These are phyloP conservation scores for Oasisia sp. DNA, from an alignment of 2,888 invertebrate species.

Conservation along the genomic window DNA sequence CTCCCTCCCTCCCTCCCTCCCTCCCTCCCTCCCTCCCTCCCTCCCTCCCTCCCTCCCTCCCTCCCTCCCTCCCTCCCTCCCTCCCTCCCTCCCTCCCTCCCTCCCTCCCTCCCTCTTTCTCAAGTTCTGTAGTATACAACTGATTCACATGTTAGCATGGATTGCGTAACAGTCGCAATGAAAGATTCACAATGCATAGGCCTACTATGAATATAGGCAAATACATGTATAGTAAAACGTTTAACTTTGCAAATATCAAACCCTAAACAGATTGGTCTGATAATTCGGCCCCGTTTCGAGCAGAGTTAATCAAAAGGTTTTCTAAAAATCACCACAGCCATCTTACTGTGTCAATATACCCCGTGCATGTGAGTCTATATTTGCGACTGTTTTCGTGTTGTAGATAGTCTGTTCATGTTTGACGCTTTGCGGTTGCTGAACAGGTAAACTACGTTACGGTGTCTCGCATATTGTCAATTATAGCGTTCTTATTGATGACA, in stretches of 20 bases:
- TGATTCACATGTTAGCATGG: background rate
- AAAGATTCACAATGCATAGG: background rate
- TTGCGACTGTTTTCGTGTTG: conserved; percentile 1
- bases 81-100: no score
- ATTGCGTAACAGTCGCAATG: conserved; percentile 4
- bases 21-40: no score
- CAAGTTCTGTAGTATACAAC: no score
- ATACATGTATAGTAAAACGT: no score
- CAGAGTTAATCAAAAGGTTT: background rate
- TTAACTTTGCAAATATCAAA: background rate
- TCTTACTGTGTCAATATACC: background rate
- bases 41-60: no score
- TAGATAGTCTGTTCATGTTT: conserved; percentile 8
- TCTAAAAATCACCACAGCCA: background rate
- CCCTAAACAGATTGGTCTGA: background rate
- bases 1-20: no score
- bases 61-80: no score
- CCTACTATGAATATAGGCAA: background rate
- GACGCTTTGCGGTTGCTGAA: conserved; percentile 10
- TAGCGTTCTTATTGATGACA: no score
- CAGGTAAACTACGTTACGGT: background rate
- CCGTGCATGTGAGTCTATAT: background rate
- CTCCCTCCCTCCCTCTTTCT: no score
- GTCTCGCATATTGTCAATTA: background rate
- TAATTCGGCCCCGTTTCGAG: background rate